Conservation (phyloP, 2,888 invertebrate species). For the Rhagophthalmus giganteus region DNA sequence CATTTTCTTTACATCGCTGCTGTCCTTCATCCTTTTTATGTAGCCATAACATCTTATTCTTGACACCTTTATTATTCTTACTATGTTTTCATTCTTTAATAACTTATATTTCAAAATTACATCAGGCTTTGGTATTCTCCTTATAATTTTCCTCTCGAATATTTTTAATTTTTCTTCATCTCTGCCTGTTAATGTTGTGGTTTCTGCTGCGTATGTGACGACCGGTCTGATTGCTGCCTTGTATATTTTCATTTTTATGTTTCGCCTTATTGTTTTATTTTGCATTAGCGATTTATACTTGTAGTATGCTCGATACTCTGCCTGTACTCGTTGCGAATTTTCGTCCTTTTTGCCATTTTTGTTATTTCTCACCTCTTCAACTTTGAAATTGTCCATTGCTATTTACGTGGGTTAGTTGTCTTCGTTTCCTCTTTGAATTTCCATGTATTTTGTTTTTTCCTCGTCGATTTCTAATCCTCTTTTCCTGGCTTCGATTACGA, state of each 20-base stretch:
- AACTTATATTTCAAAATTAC: conserved; percentile 4
- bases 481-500: background rate
- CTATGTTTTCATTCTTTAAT: background rate
- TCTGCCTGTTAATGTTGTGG: background rate
- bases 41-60: conserved; percentile 9
- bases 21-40: conserved; percentile 5
- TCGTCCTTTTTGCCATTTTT: background rate
- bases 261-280: background rate
- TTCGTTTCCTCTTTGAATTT: background rate
- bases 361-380: background rate
- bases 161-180: conserved; percentile 3
- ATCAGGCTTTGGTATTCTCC: conserved; percentile 6
- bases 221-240: no score
- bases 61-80: conserved; percentile 6
- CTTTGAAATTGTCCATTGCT: background rate
- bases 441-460: conserved; percentile 1
- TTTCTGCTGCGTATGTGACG: conserved; percentile 1
- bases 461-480: conserved; percentile 1
- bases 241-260: no score
- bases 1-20: conserved; percentile 1
- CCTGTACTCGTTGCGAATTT: conserved; percentile 1
- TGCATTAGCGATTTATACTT: background rate
- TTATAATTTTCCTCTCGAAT: conserved; percentile 4
- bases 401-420: background rate
- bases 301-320: background rate